Conservation (phyloP, 2,888 invertebrate species). For the Scotopteryx bipunctaria region DNA sequence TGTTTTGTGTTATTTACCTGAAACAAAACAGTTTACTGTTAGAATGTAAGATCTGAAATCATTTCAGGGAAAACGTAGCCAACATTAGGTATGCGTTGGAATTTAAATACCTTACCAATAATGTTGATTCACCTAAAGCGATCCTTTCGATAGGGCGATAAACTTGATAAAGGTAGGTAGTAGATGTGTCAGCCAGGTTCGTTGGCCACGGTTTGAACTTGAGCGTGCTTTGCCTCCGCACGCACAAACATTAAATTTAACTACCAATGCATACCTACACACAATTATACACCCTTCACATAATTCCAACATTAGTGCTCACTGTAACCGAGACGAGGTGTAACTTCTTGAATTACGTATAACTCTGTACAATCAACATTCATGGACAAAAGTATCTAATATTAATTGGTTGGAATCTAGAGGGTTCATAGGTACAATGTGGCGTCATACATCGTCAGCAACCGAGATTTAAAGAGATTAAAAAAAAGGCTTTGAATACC, state of each 20-base stretch:
- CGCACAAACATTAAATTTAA: conserved; percentile 35
- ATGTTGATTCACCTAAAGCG: background rate
- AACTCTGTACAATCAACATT: too few species aligned
- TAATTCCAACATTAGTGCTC: background rate
- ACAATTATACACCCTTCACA: background rate
- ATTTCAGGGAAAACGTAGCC: too few species aligned
- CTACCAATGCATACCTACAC: conserved; percentile 1
- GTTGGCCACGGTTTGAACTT: conserved; percentile 73
- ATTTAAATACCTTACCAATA: too few species aligned
- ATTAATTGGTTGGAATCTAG: too few species aligned
- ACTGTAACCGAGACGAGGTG: too few species aligned
- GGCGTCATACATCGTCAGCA: too few species aligned
- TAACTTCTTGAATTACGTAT: too few species aligned
- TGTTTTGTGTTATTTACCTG: conserved; percentile 55
- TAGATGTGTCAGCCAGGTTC: conserved; percentile 53
- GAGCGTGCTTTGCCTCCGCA: conserved; percentile 72
- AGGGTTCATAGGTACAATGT: too few species aligned
- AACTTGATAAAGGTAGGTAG: conserved; percentile 8
- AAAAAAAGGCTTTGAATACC: too few species aligned
- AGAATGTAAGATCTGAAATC: background rate
- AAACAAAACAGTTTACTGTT: conserved; percentile 37
- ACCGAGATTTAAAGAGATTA: too few species aligned
- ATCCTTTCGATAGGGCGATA: conserved; percentile 13
- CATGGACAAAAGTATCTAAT: too few species aligned
- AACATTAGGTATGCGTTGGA: too few species aligned